Base-by-base conservation (phyloP, 2,888 invertebrate species). In the Pristionchus arcanus region DNA sequence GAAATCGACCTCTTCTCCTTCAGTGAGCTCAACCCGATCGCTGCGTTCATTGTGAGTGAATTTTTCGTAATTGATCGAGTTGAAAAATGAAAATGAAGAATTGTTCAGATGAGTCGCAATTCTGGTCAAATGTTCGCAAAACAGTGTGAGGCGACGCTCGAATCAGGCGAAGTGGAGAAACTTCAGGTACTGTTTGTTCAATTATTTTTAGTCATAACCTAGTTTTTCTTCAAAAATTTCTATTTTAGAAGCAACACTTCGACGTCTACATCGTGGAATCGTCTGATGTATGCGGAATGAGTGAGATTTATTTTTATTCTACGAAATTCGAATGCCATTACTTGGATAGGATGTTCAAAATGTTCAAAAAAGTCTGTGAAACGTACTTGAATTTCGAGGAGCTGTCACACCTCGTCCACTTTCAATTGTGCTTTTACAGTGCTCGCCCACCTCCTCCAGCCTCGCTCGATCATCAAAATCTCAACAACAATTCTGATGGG, bases 21-120 rank as follows among this genome's bases (percentile, higher is more conserved):
- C 81, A 81, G 81, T 25, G 81, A 81, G n/a, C 81, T 81, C 81
- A 81, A 81, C n/a, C 81, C 81, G 28, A 81, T 81, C 15, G 49
- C 37, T 15, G n/a, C 81, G 13, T 49, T 53, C 15, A 28, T 81
- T 81, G 81, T 81, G 53, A 81, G 81, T 13, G n/a, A n/a, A n/a
- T n/a, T 49, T 71, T 16, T 66, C n/a, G n/a, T 66, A 28, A 2
- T 66, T 28, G 2, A 66, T 11, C 5, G 13, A n/a, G 4, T 28
- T 2, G 7, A 66, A 11, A 25, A 66, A 34, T 31, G 2, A 63
- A n/a, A n/a, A 9, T 25, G 16, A 59, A 16, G 21, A 19, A 25
- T 15, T 15, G 4, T 42, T 5, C 25, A 77, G 77, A 77, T 37
- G 42, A 77, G 25, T 42, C 77, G 42, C 11, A 31, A 77, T 5